Evolutionary conservation across 2,888 invertebrate genomes (phyloP).

Genomic region (Nebria salina): DNA sequence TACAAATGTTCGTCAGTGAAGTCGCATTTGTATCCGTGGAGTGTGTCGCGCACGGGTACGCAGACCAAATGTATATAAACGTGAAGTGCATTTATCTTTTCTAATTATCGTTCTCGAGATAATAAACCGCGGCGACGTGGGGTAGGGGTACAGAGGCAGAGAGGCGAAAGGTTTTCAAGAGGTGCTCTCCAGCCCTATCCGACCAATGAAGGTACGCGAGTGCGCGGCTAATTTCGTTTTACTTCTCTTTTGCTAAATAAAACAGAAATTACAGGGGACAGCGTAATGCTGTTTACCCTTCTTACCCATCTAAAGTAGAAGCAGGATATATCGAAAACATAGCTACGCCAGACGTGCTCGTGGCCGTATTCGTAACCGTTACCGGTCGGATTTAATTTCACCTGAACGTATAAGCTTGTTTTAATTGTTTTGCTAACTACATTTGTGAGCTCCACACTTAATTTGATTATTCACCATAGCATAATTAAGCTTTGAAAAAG

Average conservation of each 20-base stretch:
- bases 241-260: slow-evolving; percentile 46
- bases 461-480: slow-evolving; percentile 35
- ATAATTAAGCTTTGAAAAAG: not conserved
- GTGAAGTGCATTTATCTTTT: slow-evolving; percentile 46
- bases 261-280: slow-evolving; percentile 46
- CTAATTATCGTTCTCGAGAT: slow-evolving; percentile 46
- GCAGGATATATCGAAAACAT: slow-evolving; percentile 23
- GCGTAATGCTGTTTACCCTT: slow-evolving; percentile 2
- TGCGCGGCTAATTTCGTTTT: slow-evolving; percentile 40
- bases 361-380: slow-evolving; percentile 34
- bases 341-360: not conserved
- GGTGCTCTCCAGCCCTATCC: not conserved
- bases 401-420: slow-evolving; percentile 33
- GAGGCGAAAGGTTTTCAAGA: not conserved
- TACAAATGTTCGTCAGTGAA: not conserved
- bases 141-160: slow-evolving; percentile 9
- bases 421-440: slow-evolving; percentile 45
- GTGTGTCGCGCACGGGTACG: not conserved
- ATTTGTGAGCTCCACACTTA: slow-evolving; percentile 11
- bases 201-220: not conserved
- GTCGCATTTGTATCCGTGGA: not conserved
- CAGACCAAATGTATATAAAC: slow-evolving; percentile 22
- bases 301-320: slow-evolving; percentile 9
- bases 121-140: slow-evolving; percentile 33
- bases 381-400: slow-evolving; percentile 44